Percentiles rank a stretch among this genome's conserved stretches.
Conservation (phyloP, 30 jellyfish, hydroid and myxozoan species). For the Hydractinia symbiolongicarpus region DNA sequence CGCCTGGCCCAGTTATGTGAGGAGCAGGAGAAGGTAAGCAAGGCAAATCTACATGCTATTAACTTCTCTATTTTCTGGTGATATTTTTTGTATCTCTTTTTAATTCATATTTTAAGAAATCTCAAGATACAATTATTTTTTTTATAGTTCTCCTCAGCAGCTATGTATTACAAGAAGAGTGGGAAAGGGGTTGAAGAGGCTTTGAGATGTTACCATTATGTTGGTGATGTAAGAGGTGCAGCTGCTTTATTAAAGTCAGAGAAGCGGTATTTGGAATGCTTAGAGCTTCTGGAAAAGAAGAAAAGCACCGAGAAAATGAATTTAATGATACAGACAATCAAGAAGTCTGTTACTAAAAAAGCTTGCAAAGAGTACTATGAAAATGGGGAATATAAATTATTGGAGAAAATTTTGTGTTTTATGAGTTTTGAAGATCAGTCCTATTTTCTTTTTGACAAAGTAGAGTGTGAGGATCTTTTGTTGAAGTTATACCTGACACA, state of each 20-base stretch:
- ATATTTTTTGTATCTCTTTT: no score
- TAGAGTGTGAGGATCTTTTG: neutral
- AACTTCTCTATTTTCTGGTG: no score
- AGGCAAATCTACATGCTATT: neutral
- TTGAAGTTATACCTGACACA: neutral
- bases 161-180: neutral
- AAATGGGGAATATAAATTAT: neutral
- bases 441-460: neutral
- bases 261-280: neutral
- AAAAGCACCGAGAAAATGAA: neutral
- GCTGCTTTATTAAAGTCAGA: neutral
- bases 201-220: conserved; percentile 9
- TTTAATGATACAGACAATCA: neutral
- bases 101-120: no score
- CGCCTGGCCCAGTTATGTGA: conserved; percentile 41
- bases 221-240: neutral
- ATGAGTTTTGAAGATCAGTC: neutral
- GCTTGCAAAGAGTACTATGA: conserved; percentile 11
- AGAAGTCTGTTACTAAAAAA: neutral
- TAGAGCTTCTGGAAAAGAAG: neutral
- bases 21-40: conserved; percentile 40
- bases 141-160: conserved; percentile 11
- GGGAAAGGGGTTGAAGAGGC: conserved; percentile 15
- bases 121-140: neutral
- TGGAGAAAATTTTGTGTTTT: neutral